A percentile compares a stretch with the other conserved stretches of the same genome.
phyloP scores from a whole-genome alignment of 2,888 invertebrate genomes.

The Cyaniris semiargus region DNA sequence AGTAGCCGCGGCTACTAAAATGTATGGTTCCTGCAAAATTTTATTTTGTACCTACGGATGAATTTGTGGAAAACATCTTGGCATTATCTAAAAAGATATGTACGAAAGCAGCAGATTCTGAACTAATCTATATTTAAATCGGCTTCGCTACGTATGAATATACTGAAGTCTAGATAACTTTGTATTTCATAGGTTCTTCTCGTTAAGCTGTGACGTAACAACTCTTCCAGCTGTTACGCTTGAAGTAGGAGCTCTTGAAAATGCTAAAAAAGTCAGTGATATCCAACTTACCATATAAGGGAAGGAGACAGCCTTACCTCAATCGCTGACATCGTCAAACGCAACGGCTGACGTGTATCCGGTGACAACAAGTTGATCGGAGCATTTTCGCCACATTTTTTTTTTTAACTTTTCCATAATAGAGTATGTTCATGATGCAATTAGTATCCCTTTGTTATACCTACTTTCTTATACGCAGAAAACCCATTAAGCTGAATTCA shows the following conservation, averaged over 20 bases:
- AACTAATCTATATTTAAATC: slow-evolving; percentile 47
- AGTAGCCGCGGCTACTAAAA: too few relatives aligned
- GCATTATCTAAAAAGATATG: background rate
- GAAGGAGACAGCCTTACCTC: slow-evolving; percentile 70
- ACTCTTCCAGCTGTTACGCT: slow-evolving; percentile 59
- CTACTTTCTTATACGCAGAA: too few relatives aligned
- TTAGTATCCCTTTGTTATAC: too few relatives aligned
- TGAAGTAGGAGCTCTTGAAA: slow-evolving; percentile 60
- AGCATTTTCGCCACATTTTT: slow-evolving; percentile 12
- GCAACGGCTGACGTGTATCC: slow-evolving; percentile 66
- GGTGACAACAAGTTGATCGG: slow-evolving; percentile 59
- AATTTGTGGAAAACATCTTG: background rate
- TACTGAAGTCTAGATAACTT: slow-evolving; percentile 43
- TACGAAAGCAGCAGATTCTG: slow-evolving; percentile 34
- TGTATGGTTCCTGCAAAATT: too few relatives aligned
- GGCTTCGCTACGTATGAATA: slow-evolving; percentile 44
- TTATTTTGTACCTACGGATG: background rate
- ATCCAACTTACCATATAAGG: slow-evolving; percentile 65
- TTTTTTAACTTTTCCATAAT: background rate
- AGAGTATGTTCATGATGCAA: too few relatives aligned
- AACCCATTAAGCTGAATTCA: too few relatives aligned
- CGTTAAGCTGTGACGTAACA: slow-evolving; percentile 68
- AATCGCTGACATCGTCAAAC: slow-evolving; percentile 70
- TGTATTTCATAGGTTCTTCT: slow-evolving; percentile 57
- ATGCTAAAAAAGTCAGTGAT: slow-evolving; percentile 59